Conservation (phyloP, 92 coral and sea anemone species). For the Chrysogorgia sp. region DNA sequence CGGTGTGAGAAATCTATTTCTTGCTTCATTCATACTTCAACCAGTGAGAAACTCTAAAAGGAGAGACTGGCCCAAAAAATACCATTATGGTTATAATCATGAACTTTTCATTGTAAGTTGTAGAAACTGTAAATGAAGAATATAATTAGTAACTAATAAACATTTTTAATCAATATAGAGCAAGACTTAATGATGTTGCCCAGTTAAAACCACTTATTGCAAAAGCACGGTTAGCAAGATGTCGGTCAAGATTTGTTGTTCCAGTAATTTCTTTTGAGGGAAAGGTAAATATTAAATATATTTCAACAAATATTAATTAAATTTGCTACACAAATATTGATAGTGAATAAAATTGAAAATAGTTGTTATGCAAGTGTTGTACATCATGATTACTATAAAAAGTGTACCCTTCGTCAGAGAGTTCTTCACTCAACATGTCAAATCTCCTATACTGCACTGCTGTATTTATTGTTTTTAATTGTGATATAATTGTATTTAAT, state of each 20-base stretch:
- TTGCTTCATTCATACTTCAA: no score
- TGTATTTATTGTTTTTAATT: background rate
- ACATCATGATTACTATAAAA: background rate
- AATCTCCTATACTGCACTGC: no score
- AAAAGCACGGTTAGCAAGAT: slow-evolving; percentile 94
- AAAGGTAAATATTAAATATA: slow-evolving; percentile 63
- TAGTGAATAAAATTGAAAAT: no score
- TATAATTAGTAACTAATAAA: background rate
- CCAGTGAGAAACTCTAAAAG: no score
- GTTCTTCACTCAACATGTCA: no score
- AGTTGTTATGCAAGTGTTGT: background rate
- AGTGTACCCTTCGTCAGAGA: no score
- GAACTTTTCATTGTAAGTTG: no score
- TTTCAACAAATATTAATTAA: no score
- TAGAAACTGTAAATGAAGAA: background rate
- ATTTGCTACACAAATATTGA: no score
- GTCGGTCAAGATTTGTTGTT: slow-evolving; percentile 94
- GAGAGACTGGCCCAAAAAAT: no score
- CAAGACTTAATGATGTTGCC: slow-evolving; percentile 59
- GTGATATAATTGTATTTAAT: background rate
- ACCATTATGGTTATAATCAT: no score
- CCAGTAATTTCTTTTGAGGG: slow-evolving; percentile 93
- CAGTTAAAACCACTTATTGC: slow-evolving; percentile 77
- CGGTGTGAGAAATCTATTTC: no score
- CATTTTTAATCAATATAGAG: background rate